Percentiles rank a stretch among this genome's conserved stretches.
phyloP scores from a whole-genome alignment of 2,888 invertebrate species.

The Bruchidius siliquastri region DNA sequence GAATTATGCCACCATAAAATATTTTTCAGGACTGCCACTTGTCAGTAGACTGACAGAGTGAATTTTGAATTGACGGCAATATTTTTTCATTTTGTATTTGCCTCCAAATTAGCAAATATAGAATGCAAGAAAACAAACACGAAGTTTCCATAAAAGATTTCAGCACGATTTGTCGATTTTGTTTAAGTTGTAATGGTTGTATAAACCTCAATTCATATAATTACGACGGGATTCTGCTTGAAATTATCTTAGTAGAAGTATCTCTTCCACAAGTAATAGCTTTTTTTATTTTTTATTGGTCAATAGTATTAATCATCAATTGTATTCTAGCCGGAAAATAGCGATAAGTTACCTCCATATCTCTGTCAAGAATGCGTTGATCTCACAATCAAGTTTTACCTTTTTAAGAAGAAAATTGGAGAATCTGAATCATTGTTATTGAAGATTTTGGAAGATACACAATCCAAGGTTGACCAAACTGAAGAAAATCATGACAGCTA shows the following conservation, averaged over 20 bases:
- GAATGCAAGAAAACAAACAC: background rate
- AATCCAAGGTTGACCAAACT: background rate
- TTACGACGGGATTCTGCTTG: background rate
- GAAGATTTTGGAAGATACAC: slow-evolving; percentile 2
- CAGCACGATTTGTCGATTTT: background rate
- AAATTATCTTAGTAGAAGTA: background rate
- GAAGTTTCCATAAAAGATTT: background rate
- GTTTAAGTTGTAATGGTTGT: background rate
- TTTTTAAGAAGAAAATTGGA: slow-evolving; percentile 13
- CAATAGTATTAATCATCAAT: background rate
- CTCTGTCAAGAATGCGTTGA: slow-evolving; percentile 15
- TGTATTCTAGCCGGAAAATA: slow-evolving; percentile 12
- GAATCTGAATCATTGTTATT: slow-evolving; percentile 13
- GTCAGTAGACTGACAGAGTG: too few species aligned
- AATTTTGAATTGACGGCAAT: too few species aligned
- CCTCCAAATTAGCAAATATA: background rate
- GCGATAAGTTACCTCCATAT: slow-evolving; percentile 17
- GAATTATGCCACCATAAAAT: too few species aligned
- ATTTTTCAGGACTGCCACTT: too few species aligned
- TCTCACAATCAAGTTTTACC: slow-evolving; percentile 14
- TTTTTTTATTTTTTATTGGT: background rate
- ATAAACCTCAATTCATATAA: background rate
- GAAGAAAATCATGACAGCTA: slow-evolving; percentile 1
- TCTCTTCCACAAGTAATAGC: background rate
- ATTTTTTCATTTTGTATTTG: too few species aligned